These are phyloP conservation scores for Pseudocheirus occidentalis DNA, from an alignment of 2,797 vertebrate species.

Conservation along the genomic window DNA sequence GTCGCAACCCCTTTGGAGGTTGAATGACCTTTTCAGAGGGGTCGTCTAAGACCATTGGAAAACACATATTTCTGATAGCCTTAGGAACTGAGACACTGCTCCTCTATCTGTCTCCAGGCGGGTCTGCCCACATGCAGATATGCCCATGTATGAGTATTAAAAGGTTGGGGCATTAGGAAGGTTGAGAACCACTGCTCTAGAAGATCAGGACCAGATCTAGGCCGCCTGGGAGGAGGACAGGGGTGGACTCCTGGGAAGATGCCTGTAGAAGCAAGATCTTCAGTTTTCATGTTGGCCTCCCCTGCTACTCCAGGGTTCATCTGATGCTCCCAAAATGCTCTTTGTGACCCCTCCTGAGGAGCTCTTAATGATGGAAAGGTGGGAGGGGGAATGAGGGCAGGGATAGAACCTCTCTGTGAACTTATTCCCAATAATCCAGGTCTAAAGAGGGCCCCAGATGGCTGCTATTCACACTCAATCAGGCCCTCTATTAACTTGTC, in stretches of 20 bases:
- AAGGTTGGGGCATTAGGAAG: too few species aligned
- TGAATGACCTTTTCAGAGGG: too few species aligned
- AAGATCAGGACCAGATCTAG: background rate
- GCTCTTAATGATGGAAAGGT: background rate
- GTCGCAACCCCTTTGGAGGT: too few species aligned
- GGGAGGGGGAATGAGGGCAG: background rate
- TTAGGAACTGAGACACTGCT: too few species aligned
- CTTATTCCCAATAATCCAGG: background rate
- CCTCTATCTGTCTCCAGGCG: too few species aligned
- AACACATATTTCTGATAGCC: too few species aligned
- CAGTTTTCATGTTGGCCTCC: background rate
- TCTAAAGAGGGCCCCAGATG: background rate
- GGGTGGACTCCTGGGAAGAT: background rate
- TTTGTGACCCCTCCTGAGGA: background rate
- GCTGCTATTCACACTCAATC: slow-evolving; percentile 5
- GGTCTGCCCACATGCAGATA: too few species aligned
- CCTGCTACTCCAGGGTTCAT: background rate
- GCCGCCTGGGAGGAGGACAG: background rate
- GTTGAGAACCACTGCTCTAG: too few species aligned
- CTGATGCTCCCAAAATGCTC: background rate
- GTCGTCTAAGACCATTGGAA: too few species aligned
- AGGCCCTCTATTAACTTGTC: slow-evolving; percentile 19
- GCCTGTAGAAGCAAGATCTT: background rate
- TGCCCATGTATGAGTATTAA: too few species aligned
- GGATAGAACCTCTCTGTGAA: background rate